Conservation (phyloP, 2,113 vertebrate species). For the Platysteira castanea region DNA sequence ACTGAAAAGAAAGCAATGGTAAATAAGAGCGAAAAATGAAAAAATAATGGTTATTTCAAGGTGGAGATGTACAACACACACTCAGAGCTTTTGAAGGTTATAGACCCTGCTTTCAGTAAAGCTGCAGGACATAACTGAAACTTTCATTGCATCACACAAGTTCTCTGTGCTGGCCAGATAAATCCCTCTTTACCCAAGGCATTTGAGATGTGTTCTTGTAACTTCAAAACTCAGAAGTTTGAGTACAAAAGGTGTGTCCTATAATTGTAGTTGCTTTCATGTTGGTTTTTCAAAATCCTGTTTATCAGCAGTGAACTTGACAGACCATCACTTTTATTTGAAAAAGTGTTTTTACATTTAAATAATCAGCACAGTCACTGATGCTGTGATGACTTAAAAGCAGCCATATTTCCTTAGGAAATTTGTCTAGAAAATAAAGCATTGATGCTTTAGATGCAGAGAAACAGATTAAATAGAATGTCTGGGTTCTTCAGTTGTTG, state of each 20-base stretch:
- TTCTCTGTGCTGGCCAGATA: not conserved
- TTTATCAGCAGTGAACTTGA: not conserved
- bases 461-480: not conserved
- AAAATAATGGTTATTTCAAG: slow-evolving; percentile 12
- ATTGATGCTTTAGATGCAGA: not conserved
- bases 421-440: not conserved
- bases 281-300: not conserved
- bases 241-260: not conserved
- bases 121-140: not conserved
- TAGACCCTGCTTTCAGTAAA: not conserved
- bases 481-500: not conserved
- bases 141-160: not conserved
- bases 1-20: too few relatives aligned
- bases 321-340: not conserved
- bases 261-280: not conserved
- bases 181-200: not conserved
- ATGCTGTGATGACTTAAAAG: not conserved
- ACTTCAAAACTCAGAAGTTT: not conserved
- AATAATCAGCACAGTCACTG: not conserved
- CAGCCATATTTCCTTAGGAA: not conserved
- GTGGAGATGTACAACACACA: not conserved
- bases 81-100: not conserved
- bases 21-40: not conserved
- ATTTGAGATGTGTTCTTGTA: not conserved
- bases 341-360: not conserved